These are phyloP conservation scores for Erythrocercus mccallii DNA, from an alignment of 2,113 vertebrate genomes.

Conservation along the genomic window DNA sequence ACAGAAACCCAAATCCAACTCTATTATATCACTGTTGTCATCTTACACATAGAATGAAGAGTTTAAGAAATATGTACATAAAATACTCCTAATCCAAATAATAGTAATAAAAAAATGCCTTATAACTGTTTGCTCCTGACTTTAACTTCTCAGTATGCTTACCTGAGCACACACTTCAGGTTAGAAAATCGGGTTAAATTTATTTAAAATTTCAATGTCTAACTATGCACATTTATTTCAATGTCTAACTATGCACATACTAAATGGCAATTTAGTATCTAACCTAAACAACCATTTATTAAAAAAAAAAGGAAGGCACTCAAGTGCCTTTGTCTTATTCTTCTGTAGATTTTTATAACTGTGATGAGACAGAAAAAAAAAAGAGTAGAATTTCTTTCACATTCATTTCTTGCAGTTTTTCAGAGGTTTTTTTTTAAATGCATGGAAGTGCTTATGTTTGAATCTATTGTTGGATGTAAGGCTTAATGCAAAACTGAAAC, in stretches of 20 bases:
- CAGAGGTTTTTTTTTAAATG: neutral
- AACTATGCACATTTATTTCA: neutral
- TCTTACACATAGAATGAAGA: neutral
- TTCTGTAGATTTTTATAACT: neutral
- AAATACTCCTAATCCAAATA: neutral
- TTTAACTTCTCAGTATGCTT: neutral
- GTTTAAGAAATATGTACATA: constrained; percentile 2
- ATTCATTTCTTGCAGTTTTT: neutral
- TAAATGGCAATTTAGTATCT: neutral
- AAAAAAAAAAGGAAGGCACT: neutral
- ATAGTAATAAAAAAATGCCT: neutral
- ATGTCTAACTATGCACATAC: neutral
- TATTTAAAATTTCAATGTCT: neutral
- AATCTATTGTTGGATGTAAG: neutral
- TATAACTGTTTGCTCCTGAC: neutral
- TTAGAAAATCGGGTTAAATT: neutral
- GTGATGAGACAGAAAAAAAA: neutral
- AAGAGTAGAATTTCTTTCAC: neutral
- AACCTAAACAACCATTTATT: neutral
- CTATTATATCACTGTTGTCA: neutral
- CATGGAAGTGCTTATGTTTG: neutral
- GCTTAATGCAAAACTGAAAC: neutral
- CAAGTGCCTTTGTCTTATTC: neutral
- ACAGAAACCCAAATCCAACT: constrained; percentile 13
- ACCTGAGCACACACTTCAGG: neutral